Conservation (phyloP, 1,140 invertebrate species). For the Papilio machaon region DNA sequence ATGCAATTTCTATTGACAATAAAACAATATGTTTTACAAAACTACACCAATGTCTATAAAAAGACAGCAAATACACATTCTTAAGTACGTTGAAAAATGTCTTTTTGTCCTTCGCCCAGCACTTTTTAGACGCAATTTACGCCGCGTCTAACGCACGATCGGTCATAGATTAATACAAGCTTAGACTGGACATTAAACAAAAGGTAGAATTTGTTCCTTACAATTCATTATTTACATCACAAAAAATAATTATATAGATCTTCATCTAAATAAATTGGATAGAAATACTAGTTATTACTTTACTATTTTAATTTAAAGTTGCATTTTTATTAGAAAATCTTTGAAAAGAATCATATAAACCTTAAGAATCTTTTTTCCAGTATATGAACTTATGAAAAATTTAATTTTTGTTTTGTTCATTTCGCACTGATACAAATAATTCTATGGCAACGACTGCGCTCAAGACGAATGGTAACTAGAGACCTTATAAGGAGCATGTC, state of each 20-base stretch:
- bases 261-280: background rate
- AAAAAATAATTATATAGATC: background rate
- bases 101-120: constrained; percentile 41
- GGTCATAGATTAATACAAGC: constrained; percentile 5
- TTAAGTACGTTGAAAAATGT: constrained; percentile 41
- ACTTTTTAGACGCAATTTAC: constrained; percentile 50
- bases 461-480: constrained; percentile 58
- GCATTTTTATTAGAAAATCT: background rate
- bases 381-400: background rate
- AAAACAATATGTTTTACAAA: constrained; percentile 6
- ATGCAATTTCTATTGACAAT: background rate
- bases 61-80: constrained; percentile 24
- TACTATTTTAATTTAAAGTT: too few species aligned
- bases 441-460: constrained; percentile 8
- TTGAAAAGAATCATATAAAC: background rate
- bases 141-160: constrained; percentile 52
- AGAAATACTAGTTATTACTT: background rate
- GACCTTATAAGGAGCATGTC: constrained; percentile 69
- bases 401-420: background rate
- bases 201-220: background rate
- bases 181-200: background rate
- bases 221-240: background rate
- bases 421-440: constrained; percentile 19
- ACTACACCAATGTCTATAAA: constrained; percentile 23
- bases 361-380: background rate